Evolutionary conservation across 2,888 invertebrate species (phyloP).

Genomic region (Cantharis rufa): DNA sequence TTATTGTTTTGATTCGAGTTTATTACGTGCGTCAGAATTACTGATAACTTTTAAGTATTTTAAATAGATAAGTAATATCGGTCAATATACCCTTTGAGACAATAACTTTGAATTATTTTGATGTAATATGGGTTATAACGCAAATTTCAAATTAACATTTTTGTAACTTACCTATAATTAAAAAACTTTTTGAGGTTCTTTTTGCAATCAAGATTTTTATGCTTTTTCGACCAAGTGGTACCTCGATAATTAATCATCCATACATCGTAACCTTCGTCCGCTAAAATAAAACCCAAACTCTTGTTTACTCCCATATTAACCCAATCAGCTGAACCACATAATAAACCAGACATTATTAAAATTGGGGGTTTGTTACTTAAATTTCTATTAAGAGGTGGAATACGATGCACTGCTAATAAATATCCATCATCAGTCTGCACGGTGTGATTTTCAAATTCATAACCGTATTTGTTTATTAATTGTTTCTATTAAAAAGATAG

Average conservation of each 20-base stretch:
- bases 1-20: background rate
- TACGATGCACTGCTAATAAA: slow-evolving; percentile 53
- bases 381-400: slow-evolving; percentile 38
- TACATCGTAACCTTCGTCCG: slow-evolving; percentile 58
- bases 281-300: slow-evolving; percentile 55
- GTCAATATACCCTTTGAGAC: background rate
- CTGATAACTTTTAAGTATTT: background rate
- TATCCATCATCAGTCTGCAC: slow-evolving; percentile 56
- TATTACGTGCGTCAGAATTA: background rate
- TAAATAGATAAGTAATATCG: background rate
- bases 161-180: slow-evolving; percentile 49
- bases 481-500: slow-evolving; percentile 45
- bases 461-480: slow-evolving; percentile 51
- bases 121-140: background rate
- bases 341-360: slow-evolving; percentile 76
- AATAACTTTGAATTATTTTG: background rate
- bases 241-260: slow-evolving; percentile 68
- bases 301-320: slow-evolving; percentile 67
- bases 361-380: slow-evolving; percentile 58
- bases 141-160: background rate
- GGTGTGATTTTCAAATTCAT: slow-evolving; percentile 52
- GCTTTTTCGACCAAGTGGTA: slow-evolving; percentile 60
- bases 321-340: slow-evolving; percentile 76
- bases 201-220: slow-evolving; percentile 52
- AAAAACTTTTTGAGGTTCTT: slow-evolving; percentile 50